phyloP scores from a whole-genome alignment of 2,113 vertebrate species.

The Capreolus pygargus region DNA sequence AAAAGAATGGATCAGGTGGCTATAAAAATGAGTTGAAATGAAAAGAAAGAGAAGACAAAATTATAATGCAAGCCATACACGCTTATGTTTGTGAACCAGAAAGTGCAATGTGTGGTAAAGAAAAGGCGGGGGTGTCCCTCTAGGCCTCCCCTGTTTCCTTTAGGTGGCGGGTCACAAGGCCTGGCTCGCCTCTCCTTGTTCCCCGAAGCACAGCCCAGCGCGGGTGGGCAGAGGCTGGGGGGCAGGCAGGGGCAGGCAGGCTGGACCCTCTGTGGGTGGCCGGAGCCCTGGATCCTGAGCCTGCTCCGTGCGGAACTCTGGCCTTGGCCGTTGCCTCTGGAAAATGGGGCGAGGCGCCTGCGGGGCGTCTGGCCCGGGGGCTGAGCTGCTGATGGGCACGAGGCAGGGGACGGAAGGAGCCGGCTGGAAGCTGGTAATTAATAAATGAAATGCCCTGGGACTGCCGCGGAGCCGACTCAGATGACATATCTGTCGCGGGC shows the following conservation, averaged over 20 bases:
- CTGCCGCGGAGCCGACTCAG: constrained; percentile 84
- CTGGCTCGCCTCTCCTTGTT: too few relatives aligned
- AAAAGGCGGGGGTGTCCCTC: neutral
- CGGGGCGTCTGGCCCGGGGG: neutral
- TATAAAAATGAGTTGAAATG: neutral
- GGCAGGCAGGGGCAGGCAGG: neutral
- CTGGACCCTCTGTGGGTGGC: neutral
- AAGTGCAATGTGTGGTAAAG: neutral
- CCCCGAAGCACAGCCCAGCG: too few relatives aligned
- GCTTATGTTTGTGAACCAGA: neutral
- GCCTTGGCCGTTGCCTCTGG: neutral
- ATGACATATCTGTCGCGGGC: constrained; percentile 92
- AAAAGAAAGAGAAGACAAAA: neutral
- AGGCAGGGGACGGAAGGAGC: constrained; percentile 29
- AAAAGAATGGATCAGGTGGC: neutral
- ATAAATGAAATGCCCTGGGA: constrained; percentile 91
- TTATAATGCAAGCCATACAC: neutral
- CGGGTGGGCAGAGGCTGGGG: neutral
- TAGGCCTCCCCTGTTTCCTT: neutral
- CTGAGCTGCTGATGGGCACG: neutral
- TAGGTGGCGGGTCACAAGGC: neutral
- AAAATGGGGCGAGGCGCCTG: constrained; percentile 33
- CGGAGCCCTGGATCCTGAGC: neutral
- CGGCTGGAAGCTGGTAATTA: constrained; percentile 86
- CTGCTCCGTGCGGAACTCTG: neutral